These are phyloP conservation scores for Camelus dromedarius DNA, from an alignment of 2,113 vertebrate species.

Conservation along the genomic window DNA sequence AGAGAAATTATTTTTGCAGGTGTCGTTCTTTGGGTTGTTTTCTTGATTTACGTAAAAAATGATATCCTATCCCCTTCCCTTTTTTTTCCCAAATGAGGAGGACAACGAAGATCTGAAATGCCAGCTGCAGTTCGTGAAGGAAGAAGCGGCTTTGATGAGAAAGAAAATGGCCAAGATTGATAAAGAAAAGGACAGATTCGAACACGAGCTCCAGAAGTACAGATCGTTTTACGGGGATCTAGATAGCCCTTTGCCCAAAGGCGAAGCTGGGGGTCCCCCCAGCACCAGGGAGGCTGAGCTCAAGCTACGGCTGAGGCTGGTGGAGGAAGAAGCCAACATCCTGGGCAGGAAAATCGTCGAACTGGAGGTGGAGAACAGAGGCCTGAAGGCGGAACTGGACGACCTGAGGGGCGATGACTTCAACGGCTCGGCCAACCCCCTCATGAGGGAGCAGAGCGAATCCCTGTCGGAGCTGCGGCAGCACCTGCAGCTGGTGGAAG, in stretches of 20 bases:
- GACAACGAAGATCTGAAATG: constrained; percentile 98
- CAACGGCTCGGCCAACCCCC: constrained; percentile 87
- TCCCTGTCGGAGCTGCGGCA: constrained; percentile 96
- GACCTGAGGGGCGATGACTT: constrained; percentile 97
- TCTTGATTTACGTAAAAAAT: constrained; percentile 47
- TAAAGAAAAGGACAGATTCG: constrained; percentile 98
- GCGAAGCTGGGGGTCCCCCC: constrained; percentile 97
- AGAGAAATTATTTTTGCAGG: neutral
- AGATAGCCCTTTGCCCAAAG: constrained; percentile 98
- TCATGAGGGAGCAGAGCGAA: constrained; percentile 94
- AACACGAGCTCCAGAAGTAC: constrained; percentile 98
- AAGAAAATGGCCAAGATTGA: constrained; percentile 99
- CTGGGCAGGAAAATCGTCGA: constrained; percentile 98
- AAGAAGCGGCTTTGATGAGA: constrained; percentile 97
- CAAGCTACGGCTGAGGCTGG: constrained; percentile 96
- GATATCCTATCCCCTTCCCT: neutral
- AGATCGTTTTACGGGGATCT: constrained; percentile 98
- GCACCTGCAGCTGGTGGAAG: constrained; percentile 98
- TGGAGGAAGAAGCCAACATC: constrained; percentile 99
- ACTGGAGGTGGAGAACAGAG: constrained; percentile 98
- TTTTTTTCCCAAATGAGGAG: constrained; percentile 88
- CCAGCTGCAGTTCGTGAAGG: constrained; percentile 98
- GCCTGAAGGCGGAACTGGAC: constrained; percentile 98
- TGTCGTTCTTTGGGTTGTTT: neutral
- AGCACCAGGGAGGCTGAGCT: constrained; percentile 98